Base-by-base conservation (phyloP, 2,888 invertebrate species). In the Teleogryllus oceanicus region DNA sequence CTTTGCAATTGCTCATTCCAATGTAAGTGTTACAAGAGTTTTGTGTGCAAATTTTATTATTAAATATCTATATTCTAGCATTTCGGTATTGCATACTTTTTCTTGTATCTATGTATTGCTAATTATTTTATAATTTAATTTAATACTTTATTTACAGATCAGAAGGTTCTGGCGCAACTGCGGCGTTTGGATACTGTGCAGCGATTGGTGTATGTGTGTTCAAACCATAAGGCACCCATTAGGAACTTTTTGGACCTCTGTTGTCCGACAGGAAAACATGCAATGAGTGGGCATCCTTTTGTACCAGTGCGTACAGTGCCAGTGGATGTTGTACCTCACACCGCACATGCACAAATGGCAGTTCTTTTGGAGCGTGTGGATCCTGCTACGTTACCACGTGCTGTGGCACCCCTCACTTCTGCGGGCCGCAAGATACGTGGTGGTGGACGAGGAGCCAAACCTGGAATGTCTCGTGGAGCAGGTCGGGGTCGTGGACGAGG, bases 281-380 rank as follows among this genome's bases (percentile, higher is more conserved):
- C 88, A 75, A 88, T 88, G 83, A 90, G 79, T 24, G 90, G 91
- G 4, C 84, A 85, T 20, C 89, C 90, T 0, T 92, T 91, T 85
- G 84, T 87, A 16, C 88, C 90, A 11, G 86, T 87, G 4, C 85
- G 86, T 81, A 88, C 90, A 13, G 86, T 89, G 49, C 90, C 91
- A 11, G 89, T 92, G 3, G 92, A 92, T 84, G 85, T 92, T 85
- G 91, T 92, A 82, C 92, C 92, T 1, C 88, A 90, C 82, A 91
- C 92, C 0, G 86, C 86, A n/a, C 90, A 91, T 83, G 89, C 88
- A 84, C 92, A 92, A 85, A 87, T 91, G 83, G 87, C 91, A 8
- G 84, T 91, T 12, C 83, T 90, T 20, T 88, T 90, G 81, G 85
- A 87, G 83, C 84, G 88, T 24, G 80, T 83, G 20, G 83, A 84